Evolutionary conservation across 2,797 vertebrate species (phyloP), one percentile per base, ranked within the genome.

Genomic region (Etheostoma perlongum): DNA sequence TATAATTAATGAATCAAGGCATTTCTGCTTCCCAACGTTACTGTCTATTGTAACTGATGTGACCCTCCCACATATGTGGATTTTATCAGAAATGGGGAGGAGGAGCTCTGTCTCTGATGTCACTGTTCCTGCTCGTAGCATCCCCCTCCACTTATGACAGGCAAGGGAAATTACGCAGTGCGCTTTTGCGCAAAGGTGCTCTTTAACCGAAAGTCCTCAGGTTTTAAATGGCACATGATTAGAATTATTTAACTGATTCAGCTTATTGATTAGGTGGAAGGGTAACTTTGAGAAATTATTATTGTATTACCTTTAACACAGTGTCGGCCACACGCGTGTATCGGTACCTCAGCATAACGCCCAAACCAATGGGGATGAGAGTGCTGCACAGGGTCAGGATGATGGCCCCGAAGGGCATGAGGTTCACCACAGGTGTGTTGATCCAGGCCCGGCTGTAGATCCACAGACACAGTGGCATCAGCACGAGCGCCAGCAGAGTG

Each of bases 381-480:
- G 98, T 99, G 94, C 98, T 96, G 93, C 96, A 98, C 66, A 99
- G 96, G 0, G 97, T 99, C 79, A 99, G 94, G 88, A 96, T 97
- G 67, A 99, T 97, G 0, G 98, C 96, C 5, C 98, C 97, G 33
- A 99, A 95, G 3, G 98, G 98, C 76, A 99, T 92, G 46, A 99
- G 89, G 84, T 95, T 94, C 72, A 99, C 98, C 81, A 99, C 90
- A 0, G 98, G 95, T 0, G 98, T 98, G 93, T 98, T 95, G 93
- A 99, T 98, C 98, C 98, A 99, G 6, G 96, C 96, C 0, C 97
- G 96, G 79, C 98, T 99, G 91, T 99, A 99, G 90, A 99, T 76
- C 98, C 98, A 99, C 84, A 99, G 95, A 83, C 98, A 99, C 79
- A 99, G 93, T 6, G 98, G 98, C 97, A 99, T 98, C 84, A 99